These are phyloP conservation scores for Prenolepis imparis DNA, from an alignment of 2,888 invertebrate genomes.

Conservation along the genomic window DNA sequence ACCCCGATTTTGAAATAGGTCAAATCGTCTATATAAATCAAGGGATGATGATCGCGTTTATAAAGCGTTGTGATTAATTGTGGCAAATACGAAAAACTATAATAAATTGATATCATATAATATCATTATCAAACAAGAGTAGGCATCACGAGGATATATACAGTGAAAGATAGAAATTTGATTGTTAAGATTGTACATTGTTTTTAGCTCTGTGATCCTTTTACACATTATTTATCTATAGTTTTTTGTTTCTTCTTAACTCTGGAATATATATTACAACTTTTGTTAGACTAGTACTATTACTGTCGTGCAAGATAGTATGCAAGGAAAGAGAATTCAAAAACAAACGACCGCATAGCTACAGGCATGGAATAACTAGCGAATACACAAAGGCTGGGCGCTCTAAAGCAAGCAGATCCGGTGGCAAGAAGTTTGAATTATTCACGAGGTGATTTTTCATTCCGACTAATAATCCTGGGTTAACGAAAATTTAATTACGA, in stretches of 20 bases:
- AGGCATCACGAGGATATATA: not conserved
- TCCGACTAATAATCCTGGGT: constrained; percentile 33
- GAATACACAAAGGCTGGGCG: constrained; percentile 37
- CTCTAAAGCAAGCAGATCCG: constrained; percentile 48
- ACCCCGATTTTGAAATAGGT: constrained; percentile 36
- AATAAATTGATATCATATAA: constrained; percentile 23
- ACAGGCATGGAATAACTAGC: constrained; percentile 24
- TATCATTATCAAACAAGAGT: not conserved
- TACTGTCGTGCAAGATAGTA: constrained; percentile 11
- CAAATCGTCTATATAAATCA: constrained; percentile 15
- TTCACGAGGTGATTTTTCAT: constrained; percentile 53
- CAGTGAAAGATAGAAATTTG: not conserved
- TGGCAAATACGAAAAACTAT: constrained; percentile 16
- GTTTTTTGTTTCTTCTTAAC: not conserved
- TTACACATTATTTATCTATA: not conserved
- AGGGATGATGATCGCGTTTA: not conserved
- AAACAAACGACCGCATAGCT: constrained; percentile 32
- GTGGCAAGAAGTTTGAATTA: constrained; percentile 53
- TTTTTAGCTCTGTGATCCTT: not conserved
- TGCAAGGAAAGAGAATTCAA: constrained; percentile 31
- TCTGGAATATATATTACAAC: not conserved
- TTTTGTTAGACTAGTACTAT: constrained; percentile 33
- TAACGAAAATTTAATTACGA: constrained; percentile 45
- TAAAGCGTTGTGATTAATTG: constrained; percentile 8
- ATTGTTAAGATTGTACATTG: not conserved